Evolutionary conservation across 2,888 invertebrate species (phyloP).

Genomic region (Lasioglossum morio): DNA sequence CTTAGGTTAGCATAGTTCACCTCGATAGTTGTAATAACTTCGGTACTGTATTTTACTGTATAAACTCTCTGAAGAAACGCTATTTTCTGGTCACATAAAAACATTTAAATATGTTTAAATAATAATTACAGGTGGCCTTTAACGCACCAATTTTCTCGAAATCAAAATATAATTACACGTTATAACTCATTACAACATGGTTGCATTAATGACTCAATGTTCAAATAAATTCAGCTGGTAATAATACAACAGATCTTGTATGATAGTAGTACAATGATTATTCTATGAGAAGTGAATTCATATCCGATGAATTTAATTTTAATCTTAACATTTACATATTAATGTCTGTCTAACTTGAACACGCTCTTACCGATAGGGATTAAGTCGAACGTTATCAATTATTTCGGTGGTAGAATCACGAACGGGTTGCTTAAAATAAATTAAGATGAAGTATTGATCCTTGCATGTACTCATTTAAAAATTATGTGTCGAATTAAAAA

Average conservation of each 20-base stretch:
- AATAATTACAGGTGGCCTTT: neutral
- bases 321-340: neutral
- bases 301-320: too few species aligned
- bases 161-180: too few species aligned
- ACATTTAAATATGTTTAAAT: neutral
- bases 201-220: too few species aligned
- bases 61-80: too few species aligned
- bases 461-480: neutral
- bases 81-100: neutral
- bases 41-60: too few species aligned
- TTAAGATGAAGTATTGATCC: neutral
- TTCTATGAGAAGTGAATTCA: too few species aligned
- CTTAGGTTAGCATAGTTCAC: too few species aligned
- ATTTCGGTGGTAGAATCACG: neutral
- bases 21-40: too few species aligned
- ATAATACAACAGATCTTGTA: neutral
- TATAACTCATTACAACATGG: too few species aligned
- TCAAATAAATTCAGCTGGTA: neutral
- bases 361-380: too few species aligned
- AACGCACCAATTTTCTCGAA: too few species aligned
- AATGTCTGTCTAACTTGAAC: neutral
- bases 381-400: neutral
- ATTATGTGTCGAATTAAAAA: neutral
- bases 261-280: neutral
- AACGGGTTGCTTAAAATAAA: neutral